Evolutionary conservation across 2,797 vertebrate species (phyloP).

Genomic region (Natrix natrix): DNA sequence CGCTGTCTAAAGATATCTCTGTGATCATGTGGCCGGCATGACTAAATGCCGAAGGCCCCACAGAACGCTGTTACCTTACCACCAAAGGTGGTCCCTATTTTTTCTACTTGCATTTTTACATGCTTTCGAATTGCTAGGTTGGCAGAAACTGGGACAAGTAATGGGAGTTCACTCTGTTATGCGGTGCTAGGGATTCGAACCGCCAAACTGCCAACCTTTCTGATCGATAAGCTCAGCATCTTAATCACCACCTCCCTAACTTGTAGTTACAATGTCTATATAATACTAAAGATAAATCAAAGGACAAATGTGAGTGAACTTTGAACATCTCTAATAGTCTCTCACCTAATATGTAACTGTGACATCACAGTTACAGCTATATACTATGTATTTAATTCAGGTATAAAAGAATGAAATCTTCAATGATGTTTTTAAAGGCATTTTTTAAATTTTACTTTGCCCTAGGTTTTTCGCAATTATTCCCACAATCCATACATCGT

Average conservation of each 20-base stretch:
- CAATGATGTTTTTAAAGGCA: not conserved
- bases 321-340: not conserved
- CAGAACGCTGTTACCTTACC: too few relatives aligned
- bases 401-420: not conserved
- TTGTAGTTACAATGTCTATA: not conserved
- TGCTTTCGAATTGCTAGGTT: too few relatives aligned
- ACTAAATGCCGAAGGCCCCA: too few relatives aligned
- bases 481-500: not conserved
- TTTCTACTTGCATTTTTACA: too few relatives aligned
- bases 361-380: not conserved
- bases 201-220: too few relatives aligned
- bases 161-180: too few relatives aligned
- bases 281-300: not conserved
- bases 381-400: not conserved
- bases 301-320: not conserved
- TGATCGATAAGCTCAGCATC: too few relatives aligned
- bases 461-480: not conserved
- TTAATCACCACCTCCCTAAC: not conserved
- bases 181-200: too few relatives aligned
- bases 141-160: too few relatives aligned
- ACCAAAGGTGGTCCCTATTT: too few relatives aligned
- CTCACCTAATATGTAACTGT: not conserved
- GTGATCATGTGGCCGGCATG: too few relatives aligned
- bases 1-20: too few relatives aligned
- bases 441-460: not conserved